Conservation (phyloP, 2,113 vertebrate genomes). For the Pygoscelis antarcticus region DNA sequence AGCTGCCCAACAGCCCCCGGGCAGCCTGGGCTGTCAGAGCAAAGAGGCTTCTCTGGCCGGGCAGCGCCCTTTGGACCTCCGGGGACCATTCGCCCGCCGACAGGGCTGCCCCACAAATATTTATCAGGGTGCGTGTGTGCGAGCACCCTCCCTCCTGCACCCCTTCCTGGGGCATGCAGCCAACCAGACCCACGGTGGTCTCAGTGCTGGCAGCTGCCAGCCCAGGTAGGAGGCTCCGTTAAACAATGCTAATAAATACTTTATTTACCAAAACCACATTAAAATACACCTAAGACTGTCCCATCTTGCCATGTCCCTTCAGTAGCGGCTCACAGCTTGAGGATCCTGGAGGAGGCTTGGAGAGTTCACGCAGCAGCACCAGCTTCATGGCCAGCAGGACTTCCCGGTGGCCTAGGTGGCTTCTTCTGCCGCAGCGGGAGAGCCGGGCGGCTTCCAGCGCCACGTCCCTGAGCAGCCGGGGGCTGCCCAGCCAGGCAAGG, state of each 20-base stretch:
- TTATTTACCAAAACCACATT: conserved; percentile 2
- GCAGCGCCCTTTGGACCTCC: too few relatives aligned
- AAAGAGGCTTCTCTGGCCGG: background rate
- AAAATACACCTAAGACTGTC: background rate
- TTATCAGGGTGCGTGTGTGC: fast-evolving
- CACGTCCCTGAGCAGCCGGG: background rate
- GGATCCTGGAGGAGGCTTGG: background rate
- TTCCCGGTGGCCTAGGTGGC: background rate
- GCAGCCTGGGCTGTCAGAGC: background rate
- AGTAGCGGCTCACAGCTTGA: fast-evolving
- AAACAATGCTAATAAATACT: background rate
- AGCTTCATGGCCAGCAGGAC: conserved; percentile 11
- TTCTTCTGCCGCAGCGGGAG: background rate
- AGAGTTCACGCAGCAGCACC: conserved; percentile 10
- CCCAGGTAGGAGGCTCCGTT: fast-evolving
- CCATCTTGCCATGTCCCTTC: background rate
- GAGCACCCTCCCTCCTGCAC: background rate
- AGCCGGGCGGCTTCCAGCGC: background rate
- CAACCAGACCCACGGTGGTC: background rate
- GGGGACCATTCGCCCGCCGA: fast-evolving
- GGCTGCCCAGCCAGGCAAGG: background rate
- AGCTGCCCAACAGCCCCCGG: background rate
- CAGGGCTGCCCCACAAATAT: background rate
- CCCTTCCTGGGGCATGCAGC: background rate
- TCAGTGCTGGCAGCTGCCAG: background rate